Conservation (phyloP, 2,113 vertebrate species). For the Caretta caretta region DNA sequence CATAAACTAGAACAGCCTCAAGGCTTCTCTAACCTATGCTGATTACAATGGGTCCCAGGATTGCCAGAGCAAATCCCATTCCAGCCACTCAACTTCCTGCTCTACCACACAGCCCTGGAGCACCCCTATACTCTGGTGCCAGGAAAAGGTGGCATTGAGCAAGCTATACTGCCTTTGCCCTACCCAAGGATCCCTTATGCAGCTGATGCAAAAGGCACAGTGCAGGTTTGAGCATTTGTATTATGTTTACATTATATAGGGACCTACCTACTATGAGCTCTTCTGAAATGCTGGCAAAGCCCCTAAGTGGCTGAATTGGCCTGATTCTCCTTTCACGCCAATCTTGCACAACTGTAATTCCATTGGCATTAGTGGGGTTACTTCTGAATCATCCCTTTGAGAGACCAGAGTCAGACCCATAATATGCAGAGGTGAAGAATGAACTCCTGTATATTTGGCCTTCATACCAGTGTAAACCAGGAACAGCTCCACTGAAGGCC, state of each 20-base stretch:
- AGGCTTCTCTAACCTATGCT: neutral
- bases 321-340: slow-evolving; percentile 55
- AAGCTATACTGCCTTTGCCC: slow-evolving; percentile 42
- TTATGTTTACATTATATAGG: neutral
- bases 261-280: neutral
- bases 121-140: neutral
- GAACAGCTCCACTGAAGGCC: neutral
- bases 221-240: neutral
- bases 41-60: neutral
- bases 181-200: neutral
- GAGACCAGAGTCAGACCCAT: neutral
- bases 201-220: neutral
- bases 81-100: fast-evolving
- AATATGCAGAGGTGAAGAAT: slow-evolving; percentile 47
- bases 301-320: slow-evolving; percentile 43
- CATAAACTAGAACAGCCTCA: neutral
- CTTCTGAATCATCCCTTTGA: slow-evolving; percentile 39
- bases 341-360: slow-evolving; percentile 37
- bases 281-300: slow-evolving; percentile 44
- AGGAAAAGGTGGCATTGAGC: slow-evolving; percentile 19
- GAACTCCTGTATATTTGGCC: slow-evolving; percentile 16
- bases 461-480: neutral
- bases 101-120: neutral
- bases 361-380: slow-evolving; percentile 31
- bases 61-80: neutral